Base-by-base conservation (phyloP, 2,113 vertebrate genomes). In the Cichladusa arquata region DNA sequence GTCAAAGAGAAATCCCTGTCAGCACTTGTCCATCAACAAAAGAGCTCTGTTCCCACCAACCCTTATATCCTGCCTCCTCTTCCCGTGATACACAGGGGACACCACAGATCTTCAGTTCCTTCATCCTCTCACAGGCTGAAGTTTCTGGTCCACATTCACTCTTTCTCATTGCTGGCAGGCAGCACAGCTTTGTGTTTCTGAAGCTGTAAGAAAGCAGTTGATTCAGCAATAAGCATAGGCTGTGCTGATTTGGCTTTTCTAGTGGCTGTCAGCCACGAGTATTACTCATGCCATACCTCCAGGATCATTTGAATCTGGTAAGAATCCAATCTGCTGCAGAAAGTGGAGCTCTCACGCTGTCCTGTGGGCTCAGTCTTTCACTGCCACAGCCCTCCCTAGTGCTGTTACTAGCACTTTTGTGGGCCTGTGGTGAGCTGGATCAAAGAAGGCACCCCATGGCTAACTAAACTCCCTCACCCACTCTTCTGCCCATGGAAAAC, bases 241-340 rank as follows among this genome's bases (percentile, higher is more conserved):
- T 53, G 42, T 34, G 48, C 11, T 67, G 48, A 33, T 79, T 64
- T 44, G 14, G 20, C 4, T 79, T 91, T 69, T 73, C 48, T 70
- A 77, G 67, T n/a, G 54, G 50, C 84, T 85, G 29, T 14, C n/a
- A 95, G 74, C 45, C 90, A 50, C 7, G 64, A 23, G 6, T 19
- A 51, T 72, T 81, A 80, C 50, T 72, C 60, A 87, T 25, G 40
- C 65, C 2, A 5, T 53, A 81, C 47, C 60, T 94, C 74, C 62
- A 66, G 62, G 20, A 77, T 70, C 29, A 73, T 61, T 53, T 20
- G n/a, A 50, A 54, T 91, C 31, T 89, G 90, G 48, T 67, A 36
- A 72, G 81, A 94, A 88, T 90, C 88, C 89, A 61, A 60, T 62
- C 26, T 83, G 60, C 60, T 83, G 67, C 74, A 95, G 90, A 66